These are phyloP conservation scores for Pristionchus maxplancki DNA, from an alignment of 2,888 invertebrate species.

Conservation along the genomic window DNA sequence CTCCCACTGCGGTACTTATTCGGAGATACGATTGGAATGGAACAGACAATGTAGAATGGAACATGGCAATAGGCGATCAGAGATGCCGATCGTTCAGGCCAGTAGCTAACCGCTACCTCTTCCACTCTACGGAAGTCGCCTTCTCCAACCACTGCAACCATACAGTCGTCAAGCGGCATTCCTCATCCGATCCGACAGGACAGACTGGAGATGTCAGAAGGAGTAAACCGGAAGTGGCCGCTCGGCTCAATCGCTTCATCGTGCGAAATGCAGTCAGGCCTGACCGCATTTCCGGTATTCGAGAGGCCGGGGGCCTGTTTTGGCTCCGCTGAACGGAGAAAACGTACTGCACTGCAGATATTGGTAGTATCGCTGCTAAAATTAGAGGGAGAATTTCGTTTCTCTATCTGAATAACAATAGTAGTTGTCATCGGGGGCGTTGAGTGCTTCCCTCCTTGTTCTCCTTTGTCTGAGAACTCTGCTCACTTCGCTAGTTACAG, in stretches of 20 bases:
- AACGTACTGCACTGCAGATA: not conserved
- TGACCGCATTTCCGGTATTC: not conserved
- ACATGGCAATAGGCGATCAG: no score
- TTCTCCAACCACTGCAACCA: not conserved
- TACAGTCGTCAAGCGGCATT: not conserved
- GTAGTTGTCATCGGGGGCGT: not conserved
- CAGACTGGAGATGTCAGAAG: not conserved
- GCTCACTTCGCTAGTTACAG: not conserved
- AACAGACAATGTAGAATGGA: not conserved
- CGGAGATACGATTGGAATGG: not conserved
- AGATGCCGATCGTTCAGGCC: no score
- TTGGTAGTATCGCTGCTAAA: not conserved
- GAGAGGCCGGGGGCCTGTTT: not conserved
- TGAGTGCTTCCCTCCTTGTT: not conserved
- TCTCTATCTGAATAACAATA: not conserved
- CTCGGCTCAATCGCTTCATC: not conserved
- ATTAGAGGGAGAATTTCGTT: not conserved
- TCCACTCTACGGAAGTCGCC: not conserved
- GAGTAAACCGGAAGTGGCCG: not conserved
- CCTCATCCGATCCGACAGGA: not conserved
- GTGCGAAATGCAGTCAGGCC: not conserved
- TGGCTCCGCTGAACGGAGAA: not conserved
- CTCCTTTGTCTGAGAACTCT: not conserved
- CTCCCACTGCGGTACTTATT: not conserved
- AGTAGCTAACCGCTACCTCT: not conserved